phyloP scores from a whole-genome alignment of 2,888 invertebrate species.

The Eilema caniola region DNA sequence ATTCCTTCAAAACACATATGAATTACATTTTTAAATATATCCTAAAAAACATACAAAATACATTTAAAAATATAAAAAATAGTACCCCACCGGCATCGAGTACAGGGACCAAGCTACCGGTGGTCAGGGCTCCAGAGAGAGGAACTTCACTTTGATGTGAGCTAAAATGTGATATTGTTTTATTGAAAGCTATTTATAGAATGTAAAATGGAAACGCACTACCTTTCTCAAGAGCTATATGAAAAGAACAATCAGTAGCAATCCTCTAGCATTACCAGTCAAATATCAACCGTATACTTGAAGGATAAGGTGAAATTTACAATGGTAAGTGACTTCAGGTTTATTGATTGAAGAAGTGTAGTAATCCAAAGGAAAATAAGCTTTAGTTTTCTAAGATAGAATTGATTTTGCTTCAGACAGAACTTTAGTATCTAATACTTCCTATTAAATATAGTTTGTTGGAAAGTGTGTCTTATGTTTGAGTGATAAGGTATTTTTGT shows the following conservation, averaged over 20 bases:
- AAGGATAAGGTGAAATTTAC: constrained; percentile 39
- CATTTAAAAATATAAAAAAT: too few relatives aligned
- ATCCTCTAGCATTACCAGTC: constrained; percentile 61
- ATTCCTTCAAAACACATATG: too few relatives aligned
- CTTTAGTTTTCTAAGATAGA: neutral
- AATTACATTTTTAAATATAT: too few relatives aligned
- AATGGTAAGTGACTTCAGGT: constrained; percentile 34
- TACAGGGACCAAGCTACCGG: too few relatives aligned
- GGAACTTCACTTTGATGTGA: too few relatives aligned
- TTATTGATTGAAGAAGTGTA: constrained; percentile 57
- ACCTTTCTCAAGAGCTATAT: constrained; percentile 62
- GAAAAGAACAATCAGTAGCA: constrained; percentile 68
- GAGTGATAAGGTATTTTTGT: neutral
- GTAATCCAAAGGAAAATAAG: constrained; percentile 9
- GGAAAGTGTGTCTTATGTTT: constrained; percentile 4
- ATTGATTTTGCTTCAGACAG: constrained; percentile 14
- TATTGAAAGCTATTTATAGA: constrained; percentile 49
- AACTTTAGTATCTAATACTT: constrained; percentile 41
- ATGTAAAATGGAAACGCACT: constrained; percentile 66
- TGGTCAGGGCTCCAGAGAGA: too few relatives aligned
- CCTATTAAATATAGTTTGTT: constrained; percentile 17
- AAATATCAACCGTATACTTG: constrained; percentile 50
- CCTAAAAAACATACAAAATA: too few relatives aligned
- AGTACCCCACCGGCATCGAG: too few relatives aligned
- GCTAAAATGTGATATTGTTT: too few relatives aligned